phyloP scores from a whole-genome alignment of 2,797 vertebrate genomes.

The Coranthus polyacanthus region DNA sequence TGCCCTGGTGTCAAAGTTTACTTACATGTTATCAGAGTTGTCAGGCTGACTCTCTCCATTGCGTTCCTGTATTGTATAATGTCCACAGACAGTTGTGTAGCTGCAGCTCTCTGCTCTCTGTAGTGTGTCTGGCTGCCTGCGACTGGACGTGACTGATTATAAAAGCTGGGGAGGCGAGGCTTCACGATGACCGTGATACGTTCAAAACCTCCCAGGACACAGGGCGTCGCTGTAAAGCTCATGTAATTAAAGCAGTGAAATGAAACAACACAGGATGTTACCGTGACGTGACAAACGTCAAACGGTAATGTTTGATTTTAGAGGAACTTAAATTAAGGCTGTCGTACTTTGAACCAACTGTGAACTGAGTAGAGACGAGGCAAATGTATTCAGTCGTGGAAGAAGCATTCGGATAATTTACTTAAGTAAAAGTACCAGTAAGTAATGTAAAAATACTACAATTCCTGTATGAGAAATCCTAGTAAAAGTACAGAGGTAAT shows the following conservation, averaged over 20 bases:
- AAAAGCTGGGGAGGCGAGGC: constrained; percentile 37
- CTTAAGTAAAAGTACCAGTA: no score
- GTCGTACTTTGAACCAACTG: not conserved
- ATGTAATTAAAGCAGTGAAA: not conserved
- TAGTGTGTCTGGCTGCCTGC: constrained; percentile 31
- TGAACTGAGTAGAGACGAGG: no score
- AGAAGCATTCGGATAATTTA: no score
- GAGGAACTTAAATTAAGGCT: not conserved
- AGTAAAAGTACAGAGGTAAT: no score
- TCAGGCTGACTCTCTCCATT: constrained; percentile 21
- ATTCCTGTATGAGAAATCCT: no score
- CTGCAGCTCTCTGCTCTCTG: constrained; percentile 25
- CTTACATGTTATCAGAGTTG: constrained; percentile 45
- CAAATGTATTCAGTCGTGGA: no score
- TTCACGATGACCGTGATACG: constrained; percentile 19
- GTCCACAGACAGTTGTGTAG: not conserved
- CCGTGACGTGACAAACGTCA: not conserved
- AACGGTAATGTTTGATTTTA: not conserved
- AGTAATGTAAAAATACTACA: no score
- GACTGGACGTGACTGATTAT: constrained; percentile 38
- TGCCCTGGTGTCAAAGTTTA: constrained; percentile 3
- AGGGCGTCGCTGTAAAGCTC: not conserved
- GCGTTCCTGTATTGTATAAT: constrained; percentile 1
- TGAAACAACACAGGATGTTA: not conserved
- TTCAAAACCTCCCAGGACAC: constrained; percentile 1